A percentile compares a stretch with the other conserved stretches of the same genome.
Conservation (phyloP, 2,113 vertebrate species). For the Callorhinus ursinus region DNA sequence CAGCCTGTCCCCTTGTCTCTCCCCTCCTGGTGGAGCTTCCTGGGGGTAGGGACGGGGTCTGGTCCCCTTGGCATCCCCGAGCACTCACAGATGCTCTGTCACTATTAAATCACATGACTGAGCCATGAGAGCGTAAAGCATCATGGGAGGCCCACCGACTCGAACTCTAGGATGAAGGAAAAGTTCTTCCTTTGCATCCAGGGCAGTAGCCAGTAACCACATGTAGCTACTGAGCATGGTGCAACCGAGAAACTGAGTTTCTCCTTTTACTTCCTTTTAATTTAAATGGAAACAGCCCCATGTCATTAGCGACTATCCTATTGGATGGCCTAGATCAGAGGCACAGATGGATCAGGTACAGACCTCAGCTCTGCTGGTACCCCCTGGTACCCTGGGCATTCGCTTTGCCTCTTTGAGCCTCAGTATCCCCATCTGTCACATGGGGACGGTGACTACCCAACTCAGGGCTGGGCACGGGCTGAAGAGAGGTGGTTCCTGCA, state of each 20-base stretch:
- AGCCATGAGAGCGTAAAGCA: neutral
- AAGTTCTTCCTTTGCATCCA: neutral
- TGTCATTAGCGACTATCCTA: neutral
- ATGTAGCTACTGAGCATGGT: too few species aligned
- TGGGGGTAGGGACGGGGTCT: fast-evolving
- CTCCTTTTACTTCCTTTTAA: neutral
- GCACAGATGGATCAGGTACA: neutral
- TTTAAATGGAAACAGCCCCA: neutral
- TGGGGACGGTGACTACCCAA: neutral
- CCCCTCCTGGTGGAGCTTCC: neutral
- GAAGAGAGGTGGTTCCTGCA: neutral
- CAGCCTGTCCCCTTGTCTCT: neutral
- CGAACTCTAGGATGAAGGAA: neutral
- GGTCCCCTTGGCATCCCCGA: neutral
- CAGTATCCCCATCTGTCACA: neutral
- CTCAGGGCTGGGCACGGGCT: neutral
- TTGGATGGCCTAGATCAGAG: neutral
- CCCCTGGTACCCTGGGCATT: neutral
- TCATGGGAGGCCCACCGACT: neutral
- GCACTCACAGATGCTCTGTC: neutral
- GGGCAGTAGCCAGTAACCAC: neutral
- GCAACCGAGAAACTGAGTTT: neutral
- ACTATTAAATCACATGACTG: too few species aligned
- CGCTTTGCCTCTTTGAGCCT: neutral
- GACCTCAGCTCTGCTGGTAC: neutral